A percentile compares a stretch with the other conserved stretches of the same genome.
Conservation (phyloP, 2,797 vertebrate species). For the Chlorospingus flavigularis region DNA sequence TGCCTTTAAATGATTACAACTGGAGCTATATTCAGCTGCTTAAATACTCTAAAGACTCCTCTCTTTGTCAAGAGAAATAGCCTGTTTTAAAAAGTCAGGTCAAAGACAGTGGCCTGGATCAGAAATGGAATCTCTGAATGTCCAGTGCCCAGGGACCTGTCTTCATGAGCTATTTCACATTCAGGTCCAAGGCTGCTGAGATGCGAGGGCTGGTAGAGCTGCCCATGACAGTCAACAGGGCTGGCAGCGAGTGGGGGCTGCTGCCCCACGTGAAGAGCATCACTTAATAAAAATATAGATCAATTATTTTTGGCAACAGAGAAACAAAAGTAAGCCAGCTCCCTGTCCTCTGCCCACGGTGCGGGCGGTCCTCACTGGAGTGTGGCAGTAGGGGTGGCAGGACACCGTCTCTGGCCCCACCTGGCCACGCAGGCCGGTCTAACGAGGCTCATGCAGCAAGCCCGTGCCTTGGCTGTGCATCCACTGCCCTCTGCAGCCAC, state of each 20-base stretch:
- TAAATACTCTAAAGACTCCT: background rate
- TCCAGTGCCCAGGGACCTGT: background rate
- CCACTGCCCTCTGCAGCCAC: background rate
- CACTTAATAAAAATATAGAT: background rate
- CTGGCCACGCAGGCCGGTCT: background rate
- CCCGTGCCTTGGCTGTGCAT: background rate
- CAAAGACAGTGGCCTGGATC: background rate
- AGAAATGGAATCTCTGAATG: background rate
- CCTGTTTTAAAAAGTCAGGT: background rate
- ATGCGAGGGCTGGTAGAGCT: background rate
- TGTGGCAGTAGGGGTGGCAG: background rate
- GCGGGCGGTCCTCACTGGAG: background rate
- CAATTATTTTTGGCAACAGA: background rate
- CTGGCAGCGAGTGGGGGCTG: background rate
- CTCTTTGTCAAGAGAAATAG: background rate
- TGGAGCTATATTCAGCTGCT: background rate
- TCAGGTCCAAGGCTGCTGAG: background rate
- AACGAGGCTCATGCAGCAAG: rapidly evolving
- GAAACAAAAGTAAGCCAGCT: background rate
- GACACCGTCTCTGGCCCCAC: rapidly evolving
- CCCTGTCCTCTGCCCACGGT: background rate
- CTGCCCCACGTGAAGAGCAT: background rate
- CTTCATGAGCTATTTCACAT: background rate
- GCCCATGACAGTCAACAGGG: background rate
- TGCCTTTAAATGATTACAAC: background rate